Percentiles rank a stretch among this genome's conserved stretches.
phyloP scores from a whole-genome alignment of 2,888 invertebrate genomes.

The Diploptera punctata region DNA sequence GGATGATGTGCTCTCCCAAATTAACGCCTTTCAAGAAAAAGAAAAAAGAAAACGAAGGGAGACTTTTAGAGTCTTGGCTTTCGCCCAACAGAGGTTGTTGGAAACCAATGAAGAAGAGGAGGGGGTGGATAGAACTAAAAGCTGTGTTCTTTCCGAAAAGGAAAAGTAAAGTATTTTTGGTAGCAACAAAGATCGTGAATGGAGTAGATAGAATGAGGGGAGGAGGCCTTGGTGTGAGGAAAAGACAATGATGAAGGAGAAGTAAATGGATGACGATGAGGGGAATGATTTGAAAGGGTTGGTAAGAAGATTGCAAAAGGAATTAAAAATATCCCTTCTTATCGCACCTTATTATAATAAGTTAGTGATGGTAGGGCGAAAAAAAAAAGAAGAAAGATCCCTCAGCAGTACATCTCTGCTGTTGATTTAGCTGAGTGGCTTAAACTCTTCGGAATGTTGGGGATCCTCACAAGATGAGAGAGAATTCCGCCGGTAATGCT shows the following conservation, averaged over 20 bases:
- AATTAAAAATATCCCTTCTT: conserved; percentile 14
- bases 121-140: conserved; percentile 19
- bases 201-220: no score
- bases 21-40: conserved; percentile 34
- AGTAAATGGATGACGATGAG: conserved; percentile 15
- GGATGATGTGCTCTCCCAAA: conserved; percentile 30
- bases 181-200: conserved; percentile 26
- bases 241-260: conserved; percentile 12
- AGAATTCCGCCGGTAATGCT: no score
- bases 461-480: no score
- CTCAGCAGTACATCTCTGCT: background rate
- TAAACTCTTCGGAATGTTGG: no score
- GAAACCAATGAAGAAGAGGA: conserved; percentile 17
- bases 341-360: conserved; percentile 6
- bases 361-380: background rate
- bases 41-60: conserved; percentile 19
- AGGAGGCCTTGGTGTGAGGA: background rate
- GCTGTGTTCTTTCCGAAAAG: conserved; percentile 23
- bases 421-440: background rate
- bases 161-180: conserved; percentile 36
- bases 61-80: conserved; percentile 32
- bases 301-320: background rate
- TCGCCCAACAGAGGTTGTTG: conserved; percentile 39
- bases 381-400: no score
- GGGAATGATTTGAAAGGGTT: background rate